Evolutionary conservation across 2,797 vertebrate species (phyloP).

Genomic region (Tadarida brasiliensis): DNA sequence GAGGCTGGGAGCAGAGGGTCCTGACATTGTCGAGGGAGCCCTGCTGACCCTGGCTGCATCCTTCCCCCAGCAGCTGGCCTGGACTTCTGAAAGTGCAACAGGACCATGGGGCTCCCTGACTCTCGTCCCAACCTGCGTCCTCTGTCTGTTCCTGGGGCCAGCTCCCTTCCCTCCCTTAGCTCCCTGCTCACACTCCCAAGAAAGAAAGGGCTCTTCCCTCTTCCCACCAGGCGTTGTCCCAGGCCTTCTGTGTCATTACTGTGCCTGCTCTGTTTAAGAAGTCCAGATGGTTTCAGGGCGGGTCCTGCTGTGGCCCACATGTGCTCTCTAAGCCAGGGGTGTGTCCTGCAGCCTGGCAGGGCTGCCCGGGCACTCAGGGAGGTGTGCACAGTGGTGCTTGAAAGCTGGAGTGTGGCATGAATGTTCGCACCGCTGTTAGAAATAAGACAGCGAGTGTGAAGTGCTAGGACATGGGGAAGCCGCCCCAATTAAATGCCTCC

Average conservation of each 20-base stretch:
- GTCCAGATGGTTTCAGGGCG: not conserved
- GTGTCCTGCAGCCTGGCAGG: not conserved
- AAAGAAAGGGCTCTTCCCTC: not conserved
- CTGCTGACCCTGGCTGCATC: too few species aligned
- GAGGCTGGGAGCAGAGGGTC: too few species aligned
- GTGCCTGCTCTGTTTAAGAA: not conserved
- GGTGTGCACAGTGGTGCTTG: rapidly evolving
- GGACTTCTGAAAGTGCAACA: not conserved
- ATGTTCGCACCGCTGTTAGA: not conserved
- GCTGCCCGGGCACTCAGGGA: not conserved
- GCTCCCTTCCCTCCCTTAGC: not conserved
- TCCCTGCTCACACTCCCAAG: not conserved
- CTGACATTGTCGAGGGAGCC: not conserved
- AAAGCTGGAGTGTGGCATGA: not conserved
- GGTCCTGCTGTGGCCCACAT: rapidly evolving
- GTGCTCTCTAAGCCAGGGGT: not conserved
- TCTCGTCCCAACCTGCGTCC: rapidly evolving
- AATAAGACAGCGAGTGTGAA: too few species aligned
- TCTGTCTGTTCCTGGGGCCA: not conserved
- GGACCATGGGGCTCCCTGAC: not conserved
- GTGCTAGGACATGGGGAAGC: not conserved
- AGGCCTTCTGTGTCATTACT: rapidly evolving
- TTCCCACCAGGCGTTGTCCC: rapidly evolving
- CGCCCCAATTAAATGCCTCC: not conserved
- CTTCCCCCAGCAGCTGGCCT: not conserved